phyloP scores from a whole-genome alignment of 2,797 vertebrate genomes.

The Arremon aurantiirostris region DNA sequence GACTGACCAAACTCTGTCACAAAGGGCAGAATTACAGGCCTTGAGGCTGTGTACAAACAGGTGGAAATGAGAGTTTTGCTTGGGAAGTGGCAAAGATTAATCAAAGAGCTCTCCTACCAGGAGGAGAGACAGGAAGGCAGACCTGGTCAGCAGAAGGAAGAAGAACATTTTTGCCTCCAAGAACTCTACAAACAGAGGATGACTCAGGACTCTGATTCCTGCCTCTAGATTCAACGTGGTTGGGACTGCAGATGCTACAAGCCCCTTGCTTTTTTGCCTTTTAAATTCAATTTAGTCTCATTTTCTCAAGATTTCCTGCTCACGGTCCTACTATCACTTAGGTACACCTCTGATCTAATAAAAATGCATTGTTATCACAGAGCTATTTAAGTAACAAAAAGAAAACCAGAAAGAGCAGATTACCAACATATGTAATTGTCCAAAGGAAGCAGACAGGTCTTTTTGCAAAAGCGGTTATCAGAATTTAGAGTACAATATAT shows the following conservation, averaged over 20 bases:
- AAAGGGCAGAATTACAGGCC: neutral
- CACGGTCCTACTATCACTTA: neutral
- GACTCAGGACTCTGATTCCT: neutral
- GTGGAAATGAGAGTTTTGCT: neutral
- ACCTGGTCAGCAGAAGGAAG: neutral
- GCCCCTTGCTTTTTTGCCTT: neutral
- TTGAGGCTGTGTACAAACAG: neutral
- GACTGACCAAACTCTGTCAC: neutral
- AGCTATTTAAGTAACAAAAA: neutral
- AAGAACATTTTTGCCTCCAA: neutral
- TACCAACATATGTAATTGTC: neutral
- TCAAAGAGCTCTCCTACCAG: neutral
- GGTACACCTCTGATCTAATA: neutral
- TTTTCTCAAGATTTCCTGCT: neutral
- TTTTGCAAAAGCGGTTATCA: neutral
- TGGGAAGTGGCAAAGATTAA: neutral
- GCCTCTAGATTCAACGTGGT: neutral
- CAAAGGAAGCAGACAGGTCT: neutral
- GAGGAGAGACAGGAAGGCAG: neutral
- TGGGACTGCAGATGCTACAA: neutral
- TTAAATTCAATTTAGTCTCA: neutral
- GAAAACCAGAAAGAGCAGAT: neutral
- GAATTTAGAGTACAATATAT: neutral
- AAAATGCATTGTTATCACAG: neutral
- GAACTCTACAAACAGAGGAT: neutral